Conservation (phyloP, 1,140 invertebrate genomes). For the Tyrophagus putrescentiae region DNA sequence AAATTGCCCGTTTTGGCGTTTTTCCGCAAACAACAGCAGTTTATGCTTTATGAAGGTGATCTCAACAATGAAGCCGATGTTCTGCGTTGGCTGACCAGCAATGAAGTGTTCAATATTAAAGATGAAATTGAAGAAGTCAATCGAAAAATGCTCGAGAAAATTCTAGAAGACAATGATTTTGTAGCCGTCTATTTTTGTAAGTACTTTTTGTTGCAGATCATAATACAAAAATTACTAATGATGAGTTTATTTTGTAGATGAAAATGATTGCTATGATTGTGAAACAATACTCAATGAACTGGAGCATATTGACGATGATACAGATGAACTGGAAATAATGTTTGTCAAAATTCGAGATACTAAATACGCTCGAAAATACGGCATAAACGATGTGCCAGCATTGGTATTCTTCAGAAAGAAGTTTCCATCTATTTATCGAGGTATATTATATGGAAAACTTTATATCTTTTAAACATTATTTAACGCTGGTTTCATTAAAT, state of each 20-base stretch:
- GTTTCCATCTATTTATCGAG: conserved; percentile 86
- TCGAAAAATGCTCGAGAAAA: conserved; percentile 81
- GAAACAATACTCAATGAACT: conserved; percentile 59
- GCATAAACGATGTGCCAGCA: conserved; percentile 76
- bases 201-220: conserved; percentile 32
- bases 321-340: conserved; percentile 81
- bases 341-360: conserved; percentile 87
- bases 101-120: conserved; percentile 86
- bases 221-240: not conserved
- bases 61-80: conserved; percentile 68
- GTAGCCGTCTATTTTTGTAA: conserved; percentile 88
- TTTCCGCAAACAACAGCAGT: conserved; percentile 66
- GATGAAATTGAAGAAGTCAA: conserved; percentile 94
- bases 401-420: conserved; percentile 83
- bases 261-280: conserved; percentile 52
- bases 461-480: not conserved
- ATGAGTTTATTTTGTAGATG: conserved; percentile 38
- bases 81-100: conserved; percentile 72
- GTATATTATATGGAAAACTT: conserved; percentile 34
- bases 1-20: conserved; percentile 66
- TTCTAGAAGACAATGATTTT: conserved; percentile 84
- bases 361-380: conserved; percentile 80
- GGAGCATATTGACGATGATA: conserved; percentile 81
- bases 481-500: not conserved
- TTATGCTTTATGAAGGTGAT: conserved; percentile 74